phyloP scores from a whole-genome alignment of 1,140 invertebrate genomes.

The Harpegnathos saltator region DNA sequence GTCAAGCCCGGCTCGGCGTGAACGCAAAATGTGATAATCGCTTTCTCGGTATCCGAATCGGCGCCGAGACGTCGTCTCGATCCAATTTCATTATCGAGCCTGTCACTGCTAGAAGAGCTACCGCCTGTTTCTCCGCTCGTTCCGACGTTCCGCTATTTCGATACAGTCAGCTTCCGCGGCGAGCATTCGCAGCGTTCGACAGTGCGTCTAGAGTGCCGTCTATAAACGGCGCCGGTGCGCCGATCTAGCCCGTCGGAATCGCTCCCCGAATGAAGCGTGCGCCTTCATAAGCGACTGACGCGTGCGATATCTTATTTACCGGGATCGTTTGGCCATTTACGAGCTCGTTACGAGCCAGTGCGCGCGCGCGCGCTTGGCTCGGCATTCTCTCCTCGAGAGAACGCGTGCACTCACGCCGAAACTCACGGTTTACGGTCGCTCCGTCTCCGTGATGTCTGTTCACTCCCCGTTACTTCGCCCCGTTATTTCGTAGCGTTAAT shows the following conservation, averaged over 20 bases:
- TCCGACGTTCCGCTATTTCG: not conserved
- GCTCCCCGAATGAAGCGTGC: constrained; percentile 1
- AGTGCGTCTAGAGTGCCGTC: not conserved
- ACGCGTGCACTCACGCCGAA: not conserved
- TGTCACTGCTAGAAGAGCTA: not conserved
- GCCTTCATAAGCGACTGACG: constrained; percentile 8
- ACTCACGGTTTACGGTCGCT: constrained; percentile 18
- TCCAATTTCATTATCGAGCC: constrained; percentile 11
- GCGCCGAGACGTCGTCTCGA: no score
- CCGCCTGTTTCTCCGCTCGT: no score
- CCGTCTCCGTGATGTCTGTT: constrained; percentile 14
- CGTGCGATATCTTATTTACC: constrained; percentile 42
- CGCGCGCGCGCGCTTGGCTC: not conserved
- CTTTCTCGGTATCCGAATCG: no score
- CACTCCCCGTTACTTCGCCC: not conserved
- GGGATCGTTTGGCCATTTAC: constrained; percentile 22
- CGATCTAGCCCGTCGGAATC: constrained; percentile 7
- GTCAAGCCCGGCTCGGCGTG: no score
- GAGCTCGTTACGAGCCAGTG: constrained; percentile 9
- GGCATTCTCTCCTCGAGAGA: not conserved
- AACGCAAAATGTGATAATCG: no score
- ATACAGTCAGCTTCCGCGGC: not conserved
- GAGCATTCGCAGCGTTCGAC: not conserved
- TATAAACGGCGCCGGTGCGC: not conserved
- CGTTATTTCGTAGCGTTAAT: constrained; percentile 48